Conservation (phyloP, 2,113 vertebrate species). For the Sitta europaea region DNA sequence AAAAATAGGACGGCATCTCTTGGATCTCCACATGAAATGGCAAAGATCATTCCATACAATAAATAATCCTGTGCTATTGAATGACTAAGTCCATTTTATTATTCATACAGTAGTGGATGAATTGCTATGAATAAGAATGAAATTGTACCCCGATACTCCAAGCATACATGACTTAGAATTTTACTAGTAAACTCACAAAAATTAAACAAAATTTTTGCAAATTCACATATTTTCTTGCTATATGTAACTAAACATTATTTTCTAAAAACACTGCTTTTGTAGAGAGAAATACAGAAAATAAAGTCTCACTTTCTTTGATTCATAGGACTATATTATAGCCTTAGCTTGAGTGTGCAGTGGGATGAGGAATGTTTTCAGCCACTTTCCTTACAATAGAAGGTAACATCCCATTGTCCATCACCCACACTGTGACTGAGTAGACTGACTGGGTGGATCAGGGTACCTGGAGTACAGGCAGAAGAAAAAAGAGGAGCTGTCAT, state of each 20-base stretch:
- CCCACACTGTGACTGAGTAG: neutral
- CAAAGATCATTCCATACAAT: neutral
- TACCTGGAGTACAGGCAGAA: neutral
- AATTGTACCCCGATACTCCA: neutral
- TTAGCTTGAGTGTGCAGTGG: neutral
- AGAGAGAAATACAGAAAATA: neutral
- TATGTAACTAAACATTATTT: neutral
- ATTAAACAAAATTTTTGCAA: neutral
- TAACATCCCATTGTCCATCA: fast-evolving
- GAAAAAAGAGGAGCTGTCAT: neutral
- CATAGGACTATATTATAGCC: neutral
- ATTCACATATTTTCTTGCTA: neutral
- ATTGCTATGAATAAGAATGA: neutral
- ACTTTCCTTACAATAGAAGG: neutral
- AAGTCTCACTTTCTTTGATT: neutral
- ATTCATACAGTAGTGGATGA: neutral
- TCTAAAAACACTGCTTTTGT: neutral
- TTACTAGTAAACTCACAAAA: neutral
- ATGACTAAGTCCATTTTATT: neutral
- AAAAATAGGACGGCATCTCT: neutral
- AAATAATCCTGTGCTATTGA: neutral
- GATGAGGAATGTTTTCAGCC: neutral
- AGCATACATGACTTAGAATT: neutral
- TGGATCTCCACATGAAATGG: neutral
- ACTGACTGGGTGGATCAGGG: too few relatives aligned